These are phyloP conservation scores for Agapornis roseicollis DNA, from an alignment of 2,113 vertebrate genomes.

Conservation along the genomic window DNA sequence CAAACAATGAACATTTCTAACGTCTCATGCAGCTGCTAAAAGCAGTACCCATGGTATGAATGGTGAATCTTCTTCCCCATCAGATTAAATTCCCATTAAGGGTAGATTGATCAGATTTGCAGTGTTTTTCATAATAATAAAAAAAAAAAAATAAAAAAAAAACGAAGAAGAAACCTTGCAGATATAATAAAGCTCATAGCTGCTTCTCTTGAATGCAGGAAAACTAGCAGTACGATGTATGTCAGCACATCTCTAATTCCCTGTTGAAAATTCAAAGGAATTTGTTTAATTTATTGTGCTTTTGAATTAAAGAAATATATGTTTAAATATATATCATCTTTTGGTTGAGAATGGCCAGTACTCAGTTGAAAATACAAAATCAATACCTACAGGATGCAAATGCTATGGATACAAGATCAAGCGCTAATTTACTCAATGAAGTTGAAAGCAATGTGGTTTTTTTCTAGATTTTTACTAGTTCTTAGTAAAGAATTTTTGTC, in stretches of 20 bases:
- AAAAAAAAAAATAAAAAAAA: background rate
- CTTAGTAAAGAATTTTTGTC: background rate
- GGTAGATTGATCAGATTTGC: background rate
- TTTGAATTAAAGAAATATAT: background rate
- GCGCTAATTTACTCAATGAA: background rate
- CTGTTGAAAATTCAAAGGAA: background rate
- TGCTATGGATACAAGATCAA: background rate
- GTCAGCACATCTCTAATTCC: background rate
- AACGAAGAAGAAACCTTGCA: background rate
- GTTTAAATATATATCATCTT: background rate
- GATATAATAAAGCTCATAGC: background rate
- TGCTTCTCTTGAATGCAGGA: background rate
- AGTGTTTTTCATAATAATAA: background rate
- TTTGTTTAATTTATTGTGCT: background rate
- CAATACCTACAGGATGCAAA: background rate
- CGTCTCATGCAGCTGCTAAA: background rate
- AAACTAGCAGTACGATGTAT: background rate
- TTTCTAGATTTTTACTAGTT: background rate
- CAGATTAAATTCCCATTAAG: background rate
- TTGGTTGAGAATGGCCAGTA: background rate
- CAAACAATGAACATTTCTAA: background rate
- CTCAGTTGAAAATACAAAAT: background rate
- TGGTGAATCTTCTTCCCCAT: background rate
- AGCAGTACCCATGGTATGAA: background rate
- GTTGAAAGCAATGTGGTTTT: background rate